Percentiles rank a stretch among this genome's conserved stretches.
Conservation (phyloP, 1,140 invertebrate species). For the Aphis craccivora region DNA sequence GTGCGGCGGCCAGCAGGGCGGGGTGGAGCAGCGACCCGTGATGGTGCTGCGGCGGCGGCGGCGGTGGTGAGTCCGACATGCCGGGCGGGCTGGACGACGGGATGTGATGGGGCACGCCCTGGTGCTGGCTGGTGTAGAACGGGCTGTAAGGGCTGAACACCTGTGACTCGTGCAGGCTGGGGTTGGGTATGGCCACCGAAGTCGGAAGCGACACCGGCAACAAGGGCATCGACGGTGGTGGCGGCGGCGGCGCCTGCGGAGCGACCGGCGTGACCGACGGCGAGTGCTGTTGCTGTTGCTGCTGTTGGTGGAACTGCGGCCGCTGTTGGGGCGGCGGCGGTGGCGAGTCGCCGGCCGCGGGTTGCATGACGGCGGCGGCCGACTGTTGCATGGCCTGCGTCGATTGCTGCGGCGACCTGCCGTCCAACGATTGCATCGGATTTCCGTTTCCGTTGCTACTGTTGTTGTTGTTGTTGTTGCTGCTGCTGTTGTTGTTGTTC, state of each 20-base stretch:
- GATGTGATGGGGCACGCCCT: conserved; percentile 62
- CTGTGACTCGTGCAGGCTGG: conserved; percentile 92
- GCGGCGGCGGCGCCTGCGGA: conserved; percentile 74
- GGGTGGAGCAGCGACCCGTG: conserved; percentile 70
- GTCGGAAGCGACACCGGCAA: conserved; percentile 88
- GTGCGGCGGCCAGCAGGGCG: conserved; percentile 78
- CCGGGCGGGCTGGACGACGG: conserved; percentile 62
- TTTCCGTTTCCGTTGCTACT: conserved; percentile 66
- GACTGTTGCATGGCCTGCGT: conserved; percentile 59
- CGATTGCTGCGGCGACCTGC: conserved; percentile 59
- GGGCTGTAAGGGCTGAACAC: conserved; percentile 90
- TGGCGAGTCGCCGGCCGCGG: conserved; percentile 69
- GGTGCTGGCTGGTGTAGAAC: conserved; percentile 75
- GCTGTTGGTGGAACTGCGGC: conserved; percentile 81
- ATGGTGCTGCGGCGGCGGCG: conserved; percentile 62
- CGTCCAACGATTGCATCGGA: conserved; percentile 59
- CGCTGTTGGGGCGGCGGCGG: conserved; percentile 80
- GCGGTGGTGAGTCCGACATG: conserved; percentile 61
- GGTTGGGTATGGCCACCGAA: conserved; percentile 94
- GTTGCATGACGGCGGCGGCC: conserved; percentile 61
- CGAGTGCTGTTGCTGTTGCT: conserved; percentile 63
- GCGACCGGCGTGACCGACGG: conserved; percentile 65
- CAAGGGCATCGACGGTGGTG: conserved; percentile 81
- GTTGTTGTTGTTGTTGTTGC: conserved; percentile 65
- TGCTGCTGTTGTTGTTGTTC: conserved; percentile 68